Evolutionary conservation across 2,888 invertebrate genomes (phyloP).

Genomic region (Druceiella hillmani): DNA sequence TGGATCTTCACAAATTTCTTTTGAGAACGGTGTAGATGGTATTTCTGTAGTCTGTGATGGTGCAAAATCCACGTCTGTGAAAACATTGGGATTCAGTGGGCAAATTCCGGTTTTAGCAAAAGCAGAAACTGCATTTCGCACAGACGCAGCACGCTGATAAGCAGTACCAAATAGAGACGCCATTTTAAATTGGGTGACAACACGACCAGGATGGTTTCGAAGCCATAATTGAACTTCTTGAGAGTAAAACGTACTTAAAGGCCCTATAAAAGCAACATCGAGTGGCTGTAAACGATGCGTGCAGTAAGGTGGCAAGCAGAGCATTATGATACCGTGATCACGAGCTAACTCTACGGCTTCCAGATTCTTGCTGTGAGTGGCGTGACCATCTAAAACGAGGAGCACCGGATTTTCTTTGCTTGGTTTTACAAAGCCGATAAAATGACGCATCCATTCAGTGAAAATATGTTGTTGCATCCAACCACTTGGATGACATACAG

Average conservation of each 20-base stretch:
- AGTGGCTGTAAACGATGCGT: constrained; percentile 26
- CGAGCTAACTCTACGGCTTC: constrained; percentile 3
- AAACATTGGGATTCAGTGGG: constrained; percentile 16
- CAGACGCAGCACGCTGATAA: constrained; percentile 23
- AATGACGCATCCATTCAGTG: constrained; percentile 18
- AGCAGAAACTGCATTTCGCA: constrained; percentile 25
- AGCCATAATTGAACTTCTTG: constrained; percentile 23
- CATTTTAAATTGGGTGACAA: constrained; percentile 25
- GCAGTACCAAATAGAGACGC: constrained; percentile 23
- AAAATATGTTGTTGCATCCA: constrained; percentile 23
- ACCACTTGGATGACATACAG: constrained; percentile 21
- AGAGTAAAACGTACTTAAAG: constrained; percentile 22
- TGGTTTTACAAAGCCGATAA: constrained; percentile 16
- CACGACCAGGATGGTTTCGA: constrained; percentile 24
- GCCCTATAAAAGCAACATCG: constrained; percentile 26
- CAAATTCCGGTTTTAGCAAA: constrained; percentile 26
- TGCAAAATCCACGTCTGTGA: constrained; percentile 14
- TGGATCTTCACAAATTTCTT: no score
- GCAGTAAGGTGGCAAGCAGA: constrained; percentile 26
- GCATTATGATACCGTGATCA: constrained; percentile 10
- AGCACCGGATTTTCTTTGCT: constrained; percentile 17
- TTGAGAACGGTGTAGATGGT: no score
- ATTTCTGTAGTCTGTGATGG: constrained; percentile 16
- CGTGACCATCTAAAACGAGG: constrained; percentile 20
- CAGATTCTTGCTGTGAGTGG: no score